phyloP scores from a whole-genome alignment of 2,113 vertebrate genomes.

The Carassius auratus region DNA sequence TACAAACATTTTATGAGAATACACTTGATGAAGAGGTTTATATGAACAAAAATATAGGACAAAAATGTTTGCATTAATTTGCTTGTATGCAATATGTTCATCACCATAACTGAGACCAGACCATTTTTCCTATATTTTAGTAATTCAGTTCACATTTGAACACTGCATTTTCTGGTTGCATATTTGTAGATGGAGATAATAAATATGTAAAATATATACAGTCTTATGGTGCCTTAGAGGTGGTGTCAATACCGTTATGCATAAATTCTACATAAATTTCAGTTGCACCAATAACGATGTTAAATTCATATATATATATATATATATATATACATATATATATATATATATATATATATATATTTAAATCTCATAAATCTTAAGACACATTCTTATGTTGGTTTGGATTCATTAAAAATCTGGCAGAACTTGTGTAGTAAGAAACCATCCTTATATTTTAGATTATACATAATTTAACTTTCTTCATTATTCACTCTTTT shows the following conservation, averaged over 20 bases:
- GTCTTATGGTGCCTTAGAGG: neutral
- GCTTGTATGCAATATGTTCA: neutral
- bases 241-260: neutral
- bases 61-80: neutral
- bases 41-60: neutral
- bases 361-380: neutral
- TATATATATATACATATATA: neutral
- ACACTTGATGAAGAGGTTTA: neutral
- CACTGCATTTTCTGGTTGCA: neutral
- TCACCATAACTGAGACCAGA: neutral
- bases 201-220: neutral
- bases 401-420: neutral
- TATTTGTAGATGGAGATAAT: neutral
- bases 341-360: neutral
- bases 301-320: neutral
- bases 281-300: neutral
- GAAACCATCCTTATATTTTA: neutral
- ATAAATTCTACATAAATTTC: neutral
- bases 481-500: constrained; percentile 32
- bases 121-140: neutral
- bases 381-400: neutral
- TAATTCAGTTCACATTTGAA: neutral
- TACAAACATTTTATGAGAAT: neutral
- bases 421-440: neutral
- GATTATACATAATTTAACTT: constrained; percentile 3